Conservation (phyloP, 2,888 invertebrate genomes). For the Tetragonula carbonaria region DNA sequence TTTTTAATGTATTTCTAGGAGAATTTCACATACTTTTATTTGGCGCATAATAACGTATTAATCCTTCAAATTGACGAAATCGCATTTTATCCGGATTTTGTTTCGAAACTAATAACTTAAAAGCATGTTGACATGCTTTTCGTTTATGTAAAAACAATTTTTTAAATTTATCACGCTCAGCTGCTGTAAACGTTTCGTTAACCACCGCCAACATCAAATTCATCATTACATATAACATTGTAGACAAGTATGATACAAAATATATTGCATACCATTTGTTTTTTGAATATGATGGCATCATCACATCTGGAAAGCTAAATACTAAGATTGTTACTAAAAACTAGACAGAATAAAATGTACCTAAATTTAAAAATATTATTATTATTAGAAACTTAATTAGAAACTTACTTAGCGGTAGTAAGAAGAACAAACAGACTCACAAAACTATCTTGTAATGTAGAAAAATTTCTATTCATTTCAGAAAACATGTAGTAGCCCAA, state of each 20-base stretch:
- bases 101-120: slow-evolving; percentile 91
- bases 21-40: slow-evolving; percentile 86
- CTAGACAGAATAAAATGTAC: not conserved
- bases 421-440: slow-evolving; percentile 94
- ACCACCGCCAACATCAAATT: slow-evolving; percentile 96
- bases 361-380: not conserved
- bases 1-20: not conserved
- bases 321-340: slow-evolving; percentile 7
- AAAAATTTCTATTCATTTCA: slow-evolving; percentile 91
- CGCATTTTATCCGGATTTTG: slow-evolving; percentile 89
- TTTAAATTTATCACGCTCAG: slow-evolving; percentile 93
- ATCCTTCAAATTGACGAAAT: slow-evolving; percentile 91
- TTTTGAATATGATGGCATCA: slow-evolving; percentile 95
- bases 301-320: slow-evolving; percentile 94
- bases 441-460: slow-evolving; percentile 92
- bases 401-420: slow-evolving; percentile 95
- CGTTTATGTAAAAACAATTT: slow-evolving; percentile 92
- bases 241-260: slow-evolving; percentile 93
- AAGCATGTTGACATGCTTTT: slow-evolving; percentile 92
- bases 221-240: slow-evolving; percentile 94
- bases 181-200: slow-evolving; percentile 94
- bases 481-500: slow-evolving; percentile 93
- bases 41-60: slow-evolving; percentile 92
- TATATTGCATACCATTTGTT: slow-evolving; percentile 94
- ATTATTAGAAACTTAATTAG: not conserved